phyloP scores from a whole-genome alignment of 2,797 vertebrate genomes.

The Sandelia bainsii region DNA sequence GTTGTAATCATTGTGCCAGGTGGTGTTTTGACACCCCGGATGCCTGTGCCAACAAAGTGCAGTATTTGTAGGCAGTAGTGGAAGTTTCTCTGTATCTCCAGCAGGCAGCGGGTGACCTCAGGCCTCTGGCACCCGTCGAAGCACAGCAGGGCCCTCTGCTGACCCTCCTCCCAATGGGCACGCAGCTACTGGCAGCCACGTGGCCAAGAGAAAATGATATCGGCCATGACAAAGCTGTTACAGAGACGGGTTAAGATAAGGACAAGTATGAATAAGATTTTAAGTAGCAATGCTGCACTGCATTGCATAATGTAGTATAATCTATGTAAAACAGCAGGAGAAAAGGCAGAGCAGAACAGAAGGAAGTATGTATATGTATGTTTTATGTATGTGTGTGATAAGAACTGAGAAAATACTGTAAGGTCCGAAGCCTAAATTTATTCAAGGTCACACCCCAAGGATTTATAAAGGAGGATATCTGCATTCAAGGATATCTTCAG shows the following conservation, averaged over 20 bases:
- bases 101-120: constrained; percentile 80
- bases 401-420: constrained; percentile 22
- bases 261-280: constrained; percentile 46
- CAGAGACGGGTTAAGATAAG: constrained; percentile 34
- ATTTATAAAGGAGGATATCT: constrained; percentile 63
- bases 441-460: constrained; percentile 63
- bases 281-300: constrained; percentile 21
- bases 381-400: constrained; percentile 20
- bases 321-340: constrained; percentile 42
- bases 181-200: constrained; percentile 85
- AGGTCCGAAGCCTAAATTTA: constrained; percentile 39
- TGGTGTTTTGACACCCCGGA: constrained; percentile 87
- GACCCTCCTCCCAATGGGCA: constrained; percentile 80
- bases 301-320: constrained; percentile 32
- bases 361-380: not conserved
- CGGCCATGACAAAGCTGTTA: constrained; percentile 30
- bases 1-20: constrained; percentile 87
- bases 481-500: constrained; percentile 55
- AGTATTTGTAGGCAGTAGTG: constrained; percentile 77
- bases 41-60: constrained; percentile 70
- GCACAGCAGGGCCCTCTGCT: constrained; percentile 77
- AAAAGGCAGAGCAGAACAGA: constrained; percentile 3
- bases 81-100: constrained; percentile 84
- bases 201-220: constrained; percentile 22
- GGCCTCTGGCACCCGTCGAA: constrained; percentile 80